Base-by-base conservation (phyloP, 2,113 vertebrate genomes). In the Pseudorhombus dupliciocellatus region DNA sequence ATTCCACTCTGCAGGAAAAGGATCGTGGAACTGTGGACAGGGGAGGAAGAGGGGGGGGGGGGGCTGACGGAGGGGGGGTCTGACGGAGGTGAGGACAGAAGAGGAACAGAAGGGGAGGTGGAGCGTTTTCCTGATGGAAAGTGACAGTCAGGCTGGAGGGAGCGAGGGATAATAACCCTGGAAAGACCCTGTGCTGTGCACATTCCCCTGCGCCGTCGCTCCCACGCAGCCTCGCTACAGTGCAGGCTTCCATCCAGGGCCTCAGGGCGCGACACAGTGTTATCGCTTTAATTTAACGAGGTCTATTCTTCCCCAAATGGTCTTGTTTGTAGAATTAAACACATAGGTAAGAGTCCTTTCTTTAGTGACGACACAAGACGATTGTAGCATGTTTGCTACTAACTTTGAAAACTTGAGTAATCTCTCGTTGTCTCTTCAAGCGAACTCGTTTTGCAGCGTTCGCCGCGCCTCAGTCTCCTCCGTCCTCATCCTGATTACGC, bases 91-190 rank as follows among this genome's bases (percentile, higher is more conserved):
- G 83, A 86, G 71, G 78, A 84, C 70, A 69, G 83, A 87, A 56
- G 66, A 79, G 79, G 87, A 84, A 87, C 75, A 66, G 79, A 80
- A 82, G 75, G 81, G 66, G 83, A 87, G 72, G 76, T 86, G 83
- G 83, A 88, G 70, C 40, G n/a, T 73, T 89, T 86, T 79, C 87
- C 88, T 91, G 83, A 89, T 91, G 84, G 80, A 81, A 88, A 83
- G 83, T 80, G 87, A 90, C 81, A 85, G 68, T 65, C 46, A 44
- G 76, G 60, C 54, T 58, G 68, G 51, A 46, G 16, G 18, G 42
- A 40, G 37, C 66, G 68, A 67, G 78, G 57, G 44, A 70, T 72
- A 76, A 71, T 60, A 66, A 82, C 77, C 68, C 63, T 57, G 26
- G 64, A 37, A 64, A 25, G 53, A 73, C 60, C 66, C 57, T 68